Base-by-base conservation (phyloP, 2,113 vertebrate species). In the Cephalopholis sonnerati region DNA sequence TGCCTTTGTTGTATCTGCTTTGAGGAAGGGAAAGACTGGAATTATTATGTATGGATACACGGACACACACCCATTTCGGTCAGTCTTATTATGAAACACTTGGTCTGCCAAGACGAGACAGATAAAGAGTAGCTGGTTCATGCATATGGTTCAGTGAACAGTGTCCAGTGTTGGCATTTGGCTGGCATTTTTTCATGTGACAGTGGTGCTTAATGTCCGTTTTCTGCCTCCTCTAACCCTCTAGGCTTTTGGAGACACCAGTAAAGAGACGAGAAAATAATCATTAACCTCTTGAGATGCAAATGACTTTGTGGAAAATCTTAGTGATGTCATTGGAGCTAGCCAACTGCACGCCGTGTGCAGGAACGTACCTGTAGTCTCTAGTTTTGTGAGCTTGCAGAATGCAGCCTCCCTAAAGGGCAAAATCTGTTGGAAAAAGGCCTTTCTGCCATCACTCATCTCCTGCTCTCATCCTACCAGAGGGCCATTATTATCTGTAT, bases 401-500 rank as follows among this genome's bases (percentile, higher is more conserved):
- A 68, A 83, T 62, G 81, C 83, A 84, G 63, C 53, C 32, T 80
- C 74, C 87, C 62, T 70, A 87, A 88, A 79, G 81, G 87, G 85
- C 76, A 88, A 51, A 79, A 69, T 89, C 67, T 82, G 73, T 27
- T 75, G 83, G 75, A 78, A 82, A 86, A 78, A 66, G 18, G 27
- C 68, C 36, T 85, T 81, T 82, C 76, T 87, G 74, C 70, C 82
- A 88, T 91, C 87, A 86, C 74, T 89, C 75, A 73, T 74, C 65
- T 78, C 67, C 62, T 55, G 75, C 82, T 89, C 85, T 87, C 79
- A 77, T 93, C 80, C 76, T 84, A 68, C 71, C 62, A 2, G 79
- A 87, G 84, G 88, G 66, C 87, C 84, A 75, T 89, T 92, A 91
- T 91, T 91, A 88, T 91, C 90, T 73, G 86, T 86, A 87, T 86